Evolutionary conservation across 2,113 vertebrate species (phyloP), one percentile per base, ranked within the genome.

Genomic region (Morone chrysops): DNA sequence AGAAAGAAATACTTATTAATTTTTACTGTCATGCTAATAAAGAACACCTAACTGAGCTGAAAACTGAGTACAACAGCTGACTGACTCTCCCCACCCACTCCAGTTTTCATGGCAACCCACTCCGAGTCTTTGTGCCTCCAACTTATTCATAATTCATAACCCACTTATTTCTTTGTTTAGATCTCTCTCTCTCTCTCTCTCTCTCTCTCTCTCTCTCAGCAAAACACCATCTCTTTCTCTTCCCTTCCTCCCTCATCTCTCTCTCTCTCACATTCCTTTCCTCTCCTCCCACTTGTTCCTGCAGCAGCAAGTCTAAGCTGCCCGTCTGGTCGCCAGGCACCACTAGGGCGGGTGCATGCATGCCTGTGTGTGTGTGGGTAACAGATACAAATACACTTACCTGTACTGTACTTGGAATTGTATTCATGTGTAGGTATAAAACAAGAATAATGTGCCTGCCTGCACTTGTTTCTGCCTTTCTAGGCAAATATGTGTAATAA

Each of bases 231-330:
- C 54, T 73, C 48, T 22, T 12, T 78, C 47, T 72, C 59, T 31
- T 50, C 54, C 8, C 36, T 57, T 1, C 70, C 40, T n/a, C 61
- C 53, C 70, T n/a, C 63, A 43, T 36, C 31, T 7, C 43, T n/a
- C 43, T 20, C 47, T 56, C 43, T 63, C n/a, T 47, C 61, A 12
- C 83, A 85, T 83, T 86, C 81, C 68, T 79, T 17, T 86, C 69
- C 70, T 75, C 54, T 83, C 80, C 78, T 82, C 74, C 88, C 72
- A 82, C 80, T 75, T 20, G 56, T 57, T 83, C 17, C 54, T 77
- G 60, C 67, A 57, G 70, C 41, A 59, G 78, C 70, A 5, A 13
- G 63, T 65, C 60, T 16, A 59, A 70, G 72, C 79, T 8, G 81
- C 41, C 16, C 3, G 50, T 80, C 78, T 88, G 71, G 71, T 75